These are phyloP conservation scores for Apoderus coryli DNA, from an alignment of 2,888 invertebrate genomes.

Conservation along the genomic window DNA sequence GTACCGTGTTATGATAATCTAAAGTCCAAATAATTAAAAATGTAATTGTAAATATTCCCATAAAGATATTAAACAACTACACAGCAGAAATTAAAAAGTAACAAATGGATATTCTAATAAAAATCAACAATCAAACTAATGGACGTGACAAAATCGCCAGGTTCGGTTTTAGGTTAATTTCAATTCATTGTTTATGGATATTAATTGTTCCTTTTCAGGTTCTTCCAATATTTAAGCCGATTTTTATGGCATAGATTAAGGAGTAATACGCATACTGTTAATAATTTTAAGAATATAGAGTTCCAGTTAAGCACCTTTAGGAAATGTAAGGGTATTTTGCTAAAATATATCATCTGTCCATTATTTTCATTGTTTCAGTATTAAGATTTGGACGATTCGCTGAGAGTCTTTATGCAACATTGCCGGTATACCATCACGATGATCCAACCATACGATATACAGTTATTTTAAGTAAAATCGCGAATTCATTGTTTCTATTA, in stretches of 20 bases:
- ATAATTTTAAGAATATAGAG: conserved; percentile 67
- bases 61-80: too few species aligned
- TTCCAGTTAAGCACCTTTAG: conserved; percentile 71
- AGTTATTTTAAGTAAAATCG: conserved; percentile 63
- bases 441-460: conserved; percentile 56
- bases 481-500: conserved; percentile 63
- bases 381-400: conserved; percentile 72
- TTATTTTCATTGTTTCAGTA: conserved; percentile 42
- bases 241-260: conserved; percentile 65
- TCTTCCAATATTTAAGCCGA: conserved; percentile 69
- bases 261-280: conserved; percentile 47
- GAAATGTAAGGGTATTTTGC: conserved; percentile 51
- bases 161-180: conserved; percentile 20
- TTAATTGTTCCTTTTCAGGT: conserved; percentile 42
- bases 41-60: too few species aligned
- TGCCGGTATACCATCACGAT: conserved; percentile 56
- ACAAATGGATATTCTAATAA: conserved; percentile 33
- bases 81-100: too few species aligned
- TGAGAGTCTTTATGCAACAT: conserved; percentile 62
- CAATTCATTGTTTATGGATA: conserved; percentile 10
- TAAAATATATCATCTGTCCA: conserved; percentile 40
- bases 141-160: conserved; percentile 37
- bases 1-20: too few species aligned
- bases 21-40: too few species aligned
- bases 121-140: conserved; percentile 36